phyloP scores from a whole-genome alignment of 2,113 vertebrate genomes.

The Esox niger region DNA sequence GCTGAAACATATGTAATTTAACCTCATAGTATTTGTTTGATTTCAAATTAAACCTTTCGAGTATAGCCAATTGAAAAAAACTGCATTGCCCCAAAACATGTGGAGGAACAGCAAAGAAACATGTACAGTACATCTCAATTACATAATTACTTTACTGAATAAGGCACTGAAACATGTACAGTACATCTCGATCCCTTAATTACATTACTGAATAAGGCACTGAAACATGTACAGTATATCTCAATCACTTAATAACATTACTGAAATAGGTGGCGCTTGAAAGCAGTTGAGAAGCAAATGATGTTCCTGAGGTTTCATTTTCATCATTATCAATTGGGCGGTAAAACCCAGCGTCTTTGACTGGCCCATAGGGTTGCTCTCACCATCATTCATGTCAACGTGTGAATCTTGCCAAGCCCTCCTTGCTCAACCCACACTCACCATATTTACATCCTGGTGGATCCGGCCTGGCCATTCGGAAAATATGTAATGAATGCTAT shows the following conservation, averaged over 20 bases:
- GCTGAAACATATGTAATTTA: too few species aligned
- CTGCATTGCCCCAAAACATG: too few species aligned
- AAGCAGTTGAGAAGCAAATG: slow-evolving; percentile 30
- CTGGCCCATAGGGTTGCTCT: slow-evolving; percentile 19
- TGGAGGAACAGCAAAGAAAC: too few species aligned
- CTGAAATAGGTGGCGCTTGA: background rate
- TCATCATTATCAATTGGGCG: slow-evolving; percentile 49
- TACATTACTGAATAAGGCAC: background rate
- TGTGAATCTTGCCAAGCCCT: slow-evolving; percentile 31
- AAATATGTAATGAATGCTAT: slow-evolving; percentile 75
- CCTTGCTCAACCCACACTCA: slow-evolving; percentile 17
- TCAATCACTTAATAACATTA: slow-evolving; percentile 16
- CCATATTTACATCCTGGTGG: slow-evolving; percentile 58
- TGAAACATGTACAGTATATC: too few species aligned
- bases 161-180: too few species aligned
- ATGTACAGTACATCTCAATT: too few species aligned
- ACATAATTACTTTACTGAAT: background rate
- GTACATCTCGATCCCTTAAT: too few species aligned
- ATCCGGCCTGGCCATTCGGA: slow-evolving; percentile 66
- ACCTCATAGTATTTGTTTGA: too few species aligned
- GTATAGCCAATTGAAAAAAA: too few species aligned
- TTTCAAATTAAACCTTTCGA: too few species aligned
- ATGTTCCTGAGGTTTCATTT: slow-evolving; percentile 37
- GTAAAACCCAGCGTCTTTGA: slow-evolving; percentile 45
- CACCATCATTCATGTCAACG: slow-evolving; percentile 43